Percentiles rank a stretch among this genome's conserved stretches.
phyloP scores from a whole-genome alignment of 2,888 invertebrate genomes.

The Allolobophora icterica region DNA sequence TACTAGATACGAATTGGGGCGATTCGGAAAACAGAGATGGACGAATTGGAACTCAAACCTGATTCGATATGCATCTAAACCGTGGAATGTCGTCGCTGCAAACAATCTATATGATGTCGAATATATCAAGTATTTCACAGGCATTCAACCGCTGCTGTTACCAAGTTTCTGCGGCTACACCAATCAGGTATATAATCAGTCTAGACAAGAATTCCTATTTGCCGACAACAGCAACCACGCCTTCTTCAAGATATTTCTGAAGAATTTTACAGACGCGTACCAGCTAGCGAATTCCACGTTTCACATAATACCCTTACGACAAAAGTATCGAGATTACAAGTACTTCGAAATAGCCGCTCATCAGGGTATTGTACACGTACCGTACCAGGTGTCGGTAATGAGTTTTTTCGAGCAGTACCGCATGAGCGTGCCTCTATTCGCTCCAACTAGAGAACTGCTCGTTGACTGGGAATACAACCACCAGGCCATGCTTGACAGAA shows the following conservation, averaged over 20 bases:
- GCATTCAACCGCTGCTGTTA: too few species aligned
- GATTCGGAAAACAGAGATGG: conserved; percentile 38
- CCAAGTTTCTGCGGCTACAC: too few species aligned
- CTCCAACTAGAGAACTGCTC: conserved; percentile 40
- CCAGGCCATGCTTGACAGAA: conserved; percentile 40
- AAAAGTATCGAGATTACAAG: not conserved
- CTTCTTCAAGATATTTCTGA: too few species aligned
- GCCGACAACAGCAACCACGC: too few species aligned
- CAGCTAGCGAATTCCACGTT: not conserved
- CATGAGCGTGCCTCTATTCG: conserved; percentile 46
- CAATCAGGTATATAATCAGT: too few species aligned
- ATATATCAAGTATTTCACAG: conserved; percentile 24
- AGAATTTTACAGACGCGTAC: not conserved
- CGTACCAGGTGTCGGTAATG: conserved; percentile 45
- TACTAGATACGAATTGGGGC: conserved; percentile 36
- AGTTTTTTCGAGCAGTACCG: conserved; percentile 46
- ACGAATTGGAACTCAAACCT: conserved; percentile 41
- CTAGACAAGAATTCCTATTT: too few species aligned
- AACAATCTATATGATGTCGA: conserved; percentile 42
- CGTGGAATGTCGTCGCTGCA: conserved; percentile 41
- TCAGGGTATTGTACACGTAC: conserved; percentile 43
- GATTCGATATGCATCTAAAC: conserved; percentile 33
- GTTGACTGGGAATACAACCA: conserved; percentile 39
- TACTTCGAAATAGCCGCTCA: too few species aligned
- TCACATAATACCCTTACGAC: not conserved